phyloP scores from a whole-genome alignment of 2,113 vertebrate species.

The Pseudorasbora parva region DNA sequence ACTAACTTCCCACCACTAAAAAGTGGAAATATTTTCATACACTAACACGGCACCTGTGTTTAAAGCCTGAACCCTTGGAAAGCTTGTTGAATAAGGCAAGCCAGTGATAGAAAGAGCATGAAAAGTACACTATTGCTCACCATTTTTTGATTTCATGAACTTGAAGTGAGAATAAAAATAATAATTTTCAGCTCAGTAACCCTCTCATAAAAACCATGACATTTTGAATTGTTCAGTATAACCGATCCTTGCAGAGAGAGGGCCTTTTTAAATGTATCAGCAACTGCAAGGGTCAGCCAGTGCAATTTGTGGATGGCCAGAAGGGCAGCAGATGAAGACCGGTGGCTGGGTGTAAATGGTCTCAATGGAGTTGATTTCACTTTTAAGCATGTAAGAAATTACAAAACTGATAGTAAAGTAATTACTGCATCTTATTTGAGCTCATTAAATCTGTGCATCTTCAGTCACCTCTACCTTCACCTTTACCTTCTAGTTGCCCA shows the following conservation, averaged over 20 bases:
- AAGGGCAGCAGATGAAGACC: conserved; percentile 61
- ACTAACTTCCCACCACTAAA: not conserved
- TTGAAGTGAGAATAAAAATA: conserved; percentile 56
- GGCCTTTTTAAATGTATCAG: conserved; percentile 57
- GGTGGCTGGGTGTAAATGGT: conserved; percentile 58
- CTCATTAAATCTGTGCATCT: conserved; percentile 36
- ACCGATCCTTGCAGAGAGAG: conserved; percentile 59
- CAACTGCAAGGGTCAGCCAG: conserved; percentile 60
- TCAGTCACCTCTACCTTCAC: conserved; percentile 9
- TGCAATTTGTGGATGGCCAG: conserved; percentile 63
- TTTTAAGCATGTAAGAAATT: conserved; percentile 56
- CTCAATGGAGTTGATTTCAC: conserved; percentile 23
- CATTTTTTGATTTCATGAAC: conserved; percentile 62
- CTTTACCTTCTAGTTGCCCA: not conserved
- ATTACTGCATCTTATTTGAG: conserved; percentile 60
- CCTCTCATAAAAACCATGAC: conserved; percentile 67
- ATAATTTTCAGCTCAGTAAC: conserved; percentile 58
- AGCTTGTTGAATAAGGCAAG: conserved; percentile 40
- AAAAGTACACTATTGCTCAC: conserved; percentile 45
- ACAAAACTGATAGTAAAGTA: conserved; percentile 63
- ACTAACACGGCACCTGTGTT: conserved; percentile 5
- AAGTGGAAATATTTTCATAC: not conserved
- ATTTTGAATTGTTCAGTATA: conserved; percentile 62
- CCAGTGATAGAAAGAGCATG: conserved; percentile 18
- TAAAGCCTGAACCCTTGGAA: conserved; percentile 28